Evolutionary conservation across 2,797 vertebrate genomes (phyloP).

Genomic region (Clarias laeviceps): DNA sequence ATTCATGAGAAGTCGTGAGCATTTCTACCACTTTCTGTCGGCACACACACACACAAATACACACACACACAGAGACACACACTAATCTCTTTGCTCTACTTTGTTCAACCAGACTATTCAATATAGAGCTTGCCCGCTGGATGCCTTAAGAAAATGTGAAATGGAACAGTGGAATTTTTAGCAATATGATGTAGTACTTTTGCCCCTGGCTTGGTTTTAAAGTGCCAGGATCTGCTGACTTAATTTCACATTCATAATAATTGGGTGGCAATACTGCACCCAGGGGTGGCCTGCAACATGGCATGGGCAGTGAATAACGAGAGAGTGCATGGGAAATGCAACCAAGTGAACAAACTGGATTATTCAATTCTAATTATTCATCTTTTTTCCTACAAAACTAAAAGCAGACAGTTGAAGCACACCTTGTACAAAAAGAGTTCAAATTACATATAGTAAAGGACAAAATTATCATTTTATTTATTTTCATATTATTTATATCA

Average conservation of each 20-base stretch:
- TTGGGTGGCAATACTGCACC: background rate
- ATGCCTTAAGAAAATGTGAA: constrained; percentile 20
- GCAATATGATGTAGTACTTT: constrained; percentile 4
- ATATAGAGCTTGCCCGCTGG: constrained; percentile 15
- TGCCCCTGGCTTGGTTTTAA: constrained; percentile 18
- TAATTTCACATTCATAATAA: constrained; percentile 8
- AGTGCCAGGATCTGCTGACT: background rate
- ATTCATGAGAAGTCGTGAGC: too few relatives aligned
- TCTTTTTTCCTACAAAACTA: background rate
- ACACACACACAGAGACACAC: too few relatives aligned
- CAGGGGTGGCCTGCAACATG: background rate
- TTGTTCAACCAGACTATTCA: constrained; percentile 8
- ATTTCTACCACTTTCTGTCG: too few relatives aligned
- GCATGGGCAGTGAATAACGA: background rate
- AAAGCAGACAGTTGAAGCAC: background rate
- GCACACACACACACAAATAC: too few relatives aligned
- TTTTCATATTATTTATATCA: too few relatives aligned
- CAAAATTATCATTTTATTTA: background rate
- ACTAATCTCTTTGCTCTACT: constrained; percentile 12
- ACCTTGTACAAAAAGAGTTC: background rate
- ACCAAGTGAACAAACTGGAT: background rate
- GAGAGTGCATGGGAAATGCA: background rate
- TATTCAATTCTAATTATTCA: background rate
- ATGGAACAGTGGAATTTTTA: constrained; percentile 1
- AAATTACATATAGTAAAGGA: background rate